A percentile compares a stretch with the other conserved stretches of the same genome.
Conservation (phyloP, 2,113 vertebrate genomes). For the Tenebrosternarchus preto region DNA sequence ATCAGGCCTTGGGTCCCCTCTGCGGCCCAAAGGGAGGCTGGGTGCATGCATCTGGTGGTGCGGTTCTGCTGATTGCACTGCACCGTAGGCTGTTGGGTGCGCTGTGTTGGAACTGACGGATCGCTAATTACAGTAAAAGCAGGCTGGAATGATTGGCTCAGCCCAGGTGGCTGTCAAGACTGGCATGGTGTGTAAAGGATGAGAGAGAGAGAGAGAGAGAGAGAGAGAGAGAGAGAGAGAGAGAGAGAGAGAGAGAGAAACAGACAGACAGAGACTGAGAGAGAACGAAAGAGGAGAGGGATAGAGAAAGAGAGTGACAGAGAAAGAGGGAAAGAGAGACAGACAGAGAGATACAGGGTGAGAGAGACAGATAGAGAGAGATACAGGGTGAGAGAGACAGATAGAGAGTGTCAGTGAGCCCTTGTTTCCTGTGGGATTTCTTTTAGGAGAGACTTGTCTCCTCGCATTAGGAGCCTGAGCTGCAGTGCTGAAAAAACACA, state of each 20-base stretch:
- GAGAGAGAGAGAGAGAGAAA: constrained; percentile 15
- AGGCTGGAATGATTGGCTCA: constrained; percentile 46
- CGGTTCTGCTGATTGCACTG: constrained; percentile 29
- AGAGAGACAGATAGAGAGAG: background rate
- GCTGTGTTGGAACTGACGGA: constrained; percentile 3
- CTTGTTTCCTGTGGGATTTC: constrained; percentile 50
- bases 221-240: constrained; percentile 1
- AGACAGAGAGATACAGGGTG: constrained; percentile 7
- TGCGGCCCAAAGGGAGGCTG: constrained; percentile 6
- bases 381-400: constrained; percentile 13
- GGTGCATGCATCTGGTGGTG: background rate
- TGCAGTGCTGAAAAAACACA: constrained; percentile 59
- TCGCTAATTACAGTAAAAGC: constrained; percentile 48
- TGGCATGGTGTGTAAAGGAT: constrained; percentile 41
- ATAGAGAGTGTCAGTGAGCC: constrained; percentile 43
- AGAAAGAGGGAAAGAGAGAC: constrained; percentile 2
- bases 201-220: background rate
- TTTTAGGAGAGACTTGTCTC: constrained; percentile 66
- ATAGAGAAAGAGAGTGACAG: constrained; percentile 22
- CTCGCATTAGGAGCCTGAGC: constrained; percentile 63
- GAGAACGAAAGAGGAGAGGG: background rate
- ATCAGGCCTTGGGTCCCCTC: constrained; percentile 12
- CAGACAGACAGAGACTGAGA: constrained; percentile 23
- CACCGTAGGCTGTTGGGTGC: constrained; percentile 4
- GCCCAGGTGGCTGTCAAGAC: constrained; percentile 34